Conservation (phyloP, 2,888 invertebrate genomes). For the Stenodera caucasica region DNA sequence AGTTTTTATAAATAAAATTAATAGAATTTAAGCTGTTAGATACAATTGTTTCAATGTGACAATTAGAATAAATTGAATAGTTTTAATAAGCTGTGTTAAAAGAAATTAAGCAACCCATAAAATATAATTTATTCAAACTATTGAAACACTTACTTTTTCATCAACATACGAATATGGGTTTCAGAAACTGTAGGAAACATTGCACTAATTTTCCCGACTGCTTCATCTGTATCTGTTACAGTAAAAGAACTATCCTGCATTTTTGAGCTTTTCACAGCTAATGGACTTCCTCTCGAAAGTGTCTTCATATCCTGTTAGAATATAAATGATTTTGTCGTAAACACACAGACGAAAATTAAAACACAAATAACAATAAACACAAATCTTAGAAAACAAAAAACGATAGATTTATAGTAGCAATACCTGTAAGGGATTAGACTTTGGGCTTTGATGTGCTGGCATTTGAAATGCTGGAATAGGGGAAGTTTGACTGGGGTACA, state of each 20-base stretch:
- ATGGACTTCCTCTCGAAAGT: conserved; percentile 43
- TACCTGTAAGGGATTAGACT: conserved; percentile 61
- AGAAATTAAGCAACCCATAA: background rate
- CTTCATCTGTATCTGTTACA: conserved; percentile 69
- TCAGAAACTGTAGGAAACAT: conserved; percentile 92
- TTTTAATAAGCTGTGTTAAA: background rate
- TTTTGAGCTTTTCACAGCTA: conserved; percentile 41
- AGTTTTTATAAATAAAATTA: conserved; percentile 21
- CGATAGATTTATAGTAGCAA: conserved; percentile 12
- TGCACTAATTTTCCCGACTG: conserved; percentile 78
- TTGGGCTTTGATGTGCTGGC: conserved; percentile 63
- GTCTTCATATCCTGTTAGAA: conserved; percentile 43
- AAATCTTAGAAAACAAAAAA: conserved; percentile 7
- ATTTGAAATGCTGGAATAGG: conserved; percentile 68
- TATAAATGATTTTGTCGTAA: background rate
- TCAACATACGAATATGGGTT: conserved; percentile 80
- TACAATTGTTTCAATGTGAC: background rate
- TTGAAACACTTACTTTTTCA: conserved; percentile 77
- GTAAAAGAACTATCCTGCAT: conserved; percentile 51
- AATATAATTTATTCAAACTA: background rate
- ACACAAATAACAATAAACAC: conserved; percentile 5
- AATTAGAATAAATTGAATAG: background rate
- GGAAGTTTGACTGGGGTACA: conserved; percentile 70
- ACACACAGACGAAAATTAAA: background rate
- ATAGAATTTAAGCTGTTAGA: conserved; percentile 3